Percentiles rank a stretch among this genome's conserved stretches.
Conservation (phyloP, 2,888 invertebrate genomes). For the Drosophila prolongata region DNA sequence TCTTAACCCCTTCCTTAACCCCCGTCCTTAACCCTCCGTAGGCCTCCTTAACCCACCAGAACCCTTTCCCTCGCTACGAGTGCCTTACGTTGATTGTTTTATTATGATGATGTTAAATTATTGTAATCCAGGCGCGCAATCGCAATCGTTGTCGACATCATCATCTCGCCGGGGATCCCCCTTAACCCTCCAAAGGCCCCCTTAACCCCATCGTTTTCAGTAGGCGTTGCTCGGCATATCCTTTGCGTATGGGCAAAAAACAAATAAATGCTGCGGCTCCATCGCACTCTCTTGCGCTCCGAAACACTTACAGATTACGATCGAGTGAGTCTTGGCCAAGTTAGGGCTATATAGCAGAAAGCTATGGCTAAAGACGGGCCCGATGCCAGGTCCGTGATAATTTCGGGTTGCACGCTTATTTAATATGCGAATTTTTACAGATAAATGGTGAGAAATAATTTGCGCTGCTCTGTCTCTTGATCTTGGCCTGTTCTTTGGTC, state of each 20-base stretch:
- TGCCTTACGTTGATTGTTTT: slow-evolving; percentile 83
- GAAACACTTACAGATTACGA: slow-evolving; percentile 78
- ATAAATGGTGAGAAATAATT: slow-evolving; percentile 82
- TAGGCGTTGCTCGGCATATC: slow-evolving; percentile 72
- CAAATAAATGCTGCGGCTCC: slow-evolving; percentile 65
- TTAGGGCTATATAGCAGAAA: background rate
- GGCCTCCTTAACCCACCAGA: slow-evolving; percentile 1
- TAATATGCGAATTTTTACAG: slow-evolving; percentile 83
- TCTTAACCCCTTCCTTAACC: background rate
- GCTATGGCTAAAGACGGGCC: slow-evolving; percentile 14
- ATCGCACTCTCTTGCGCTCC: slow-evolving; percentile 8
- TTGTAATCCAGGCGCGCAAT: slow-evolving; percentile 82
- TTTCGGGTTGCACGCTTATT: slow-evolving; percentile 83
- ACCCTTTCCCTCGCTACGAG: slow-evolving; percentile 47
- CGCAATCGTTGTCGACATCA: slow-evolving; percentile 81
- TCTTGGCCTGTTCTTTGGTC: slow-evolving; percentile 23
- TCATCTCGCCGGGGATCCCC: slow-evolving; percentile 52
- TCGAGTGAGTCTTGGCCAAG: slow-evolving; percentile 55
- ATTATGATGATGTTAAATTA: slow-evolving; percentile 84
- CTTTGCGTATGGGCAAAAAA: slow-evolving; percentile 75
- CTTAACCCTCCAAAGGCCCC: background rate
- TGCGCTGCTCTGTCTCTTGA: slow-evolving; percentile 69
- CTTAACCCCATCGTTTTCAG: slow-evolving; percentile 25
- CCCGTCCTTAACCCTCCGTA: background rate
- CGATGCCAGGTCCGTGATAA: slow-evolving; percentile 83